phyloP scores from a whole-genome alignment of 2,113 vertebrate genomes.

The Chaenogobius annularis region DNA sequence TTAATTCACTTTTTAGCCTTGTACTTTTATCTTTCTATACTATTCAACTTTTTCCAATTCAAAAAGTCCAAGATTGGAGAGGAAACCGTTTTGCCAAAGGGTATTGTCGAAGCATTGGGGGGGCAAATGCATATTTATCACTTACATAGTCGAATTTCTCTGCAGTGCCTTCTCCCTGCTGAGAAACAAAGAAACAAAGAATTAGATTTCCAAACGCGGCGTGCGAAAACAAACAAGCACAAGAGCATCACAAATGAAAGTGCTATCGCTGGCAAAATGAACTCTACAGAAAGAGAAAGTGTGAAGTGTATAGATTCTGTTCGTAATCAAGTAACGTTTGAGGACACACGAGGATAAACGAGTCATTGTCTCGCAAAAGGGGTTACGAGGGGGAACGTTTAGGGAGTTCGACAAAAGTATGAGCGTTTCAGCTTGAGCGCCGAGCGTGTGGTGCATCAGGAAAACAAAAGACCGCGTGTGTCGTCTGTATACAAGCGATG shows the following conservation, averaged over 20 bases:
- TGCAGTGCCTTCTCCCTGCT: conserved; percentile 95
- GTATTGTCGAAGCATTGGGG: background rate
- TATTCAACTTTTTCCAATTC: background rate
- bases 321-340: conserved; percentile 26
- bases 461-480: conserved; percentile 24
- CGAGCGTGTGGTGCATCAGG: conserved; percentile 24
- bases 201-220: conserved; percentile 17
- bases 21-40: too few relatives aligned
- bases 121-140: conserved; percentile 37
- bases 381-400: conserved; percentile 37
- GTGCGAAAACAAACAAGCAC: conserved; percentile 6
- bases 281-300: conserved; percentile 45
- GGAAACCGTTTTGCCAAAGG: background rate
- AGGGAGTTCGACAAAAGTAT: conserved; percentile 25
- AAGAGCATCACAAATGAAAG: conserved; percentile 38
- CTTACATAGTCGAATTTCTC: conserved; percentile 99
- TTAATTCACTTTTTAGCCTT: too few relatives aligned
- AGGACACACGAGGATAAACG: conserved; percentile 30
- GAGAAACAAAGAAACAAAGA: conserved; percentile 45
- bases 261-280: conserved; percentile 32
- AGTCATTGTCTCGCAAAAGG: conserved; percentile 35
- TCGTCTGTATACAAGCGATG: conserved; percentile 36
- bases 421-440: conserved; percentile 30
- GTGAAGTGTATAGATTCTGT: conserved; percentile 13
- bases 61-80: background rate